These are phyloP conservation scores for Spatula clypeata DNA, from an alignment of 2,797 vertebrate genomes.

Conservation along the genomic window DNA sequence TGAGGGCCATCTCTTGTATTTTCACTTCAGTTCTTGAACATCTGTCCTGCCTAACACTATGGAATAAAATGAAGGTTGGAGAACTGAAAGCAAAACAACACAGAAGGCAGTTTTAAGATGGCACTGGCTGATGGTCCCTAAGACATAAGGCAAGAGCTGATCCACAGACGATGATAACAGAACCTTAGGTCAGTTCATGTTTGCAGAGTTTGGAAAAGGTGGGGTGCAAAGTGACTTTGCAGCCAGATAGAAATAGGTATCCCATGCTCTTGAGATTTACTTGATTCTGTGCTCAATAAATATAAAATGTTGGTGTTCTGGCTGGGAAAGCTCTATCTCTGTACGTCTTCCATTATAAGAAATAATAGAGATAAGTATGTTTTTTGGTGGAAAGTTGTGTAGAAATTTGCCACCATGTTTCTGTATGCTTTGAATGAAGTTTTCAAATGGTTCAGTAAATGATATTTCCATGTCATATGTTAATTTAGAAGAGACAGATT, in stretches of 20 bases:
- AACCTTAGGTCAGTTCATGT: neutral
- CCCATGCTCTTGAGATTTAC: neutral
- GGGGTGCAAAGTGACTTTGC: neutral
- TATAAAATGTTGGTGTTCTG: neutral
- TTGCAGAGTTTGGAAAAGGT: neutral
- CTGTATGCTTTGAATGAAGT: neutral
- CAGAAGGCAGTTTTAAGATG: neutral
- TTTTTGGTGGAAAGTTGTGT: neutral
- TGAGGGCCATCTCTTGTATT: accelerated
- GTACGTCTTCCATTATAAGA: neutral
- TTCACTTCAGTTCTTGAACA: neutral
- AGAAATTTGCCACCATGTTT: neutral
- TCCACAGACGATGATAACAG: neutral
- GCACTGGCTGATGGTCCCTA: accelerated
- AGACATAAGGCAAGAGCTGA: neutral
- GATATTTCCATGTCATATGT: neutral
- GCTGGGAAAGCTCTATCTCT: neutral
- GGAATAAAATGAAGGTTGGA: neutral
- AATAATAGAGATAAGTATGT: neutral
- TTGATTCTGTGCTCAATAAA: neutral
- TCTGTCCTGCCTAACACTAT: neutral
- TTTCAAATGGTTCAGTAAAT: neutral
- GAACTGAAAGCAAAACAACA: neutral
- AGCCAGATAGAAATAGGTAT: neutral
- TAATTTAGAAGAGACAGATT: neutral